Conservation (phyloP, 2,797 vertebrate genomes). For the Pseudopleuronectes americanus region DNA sequence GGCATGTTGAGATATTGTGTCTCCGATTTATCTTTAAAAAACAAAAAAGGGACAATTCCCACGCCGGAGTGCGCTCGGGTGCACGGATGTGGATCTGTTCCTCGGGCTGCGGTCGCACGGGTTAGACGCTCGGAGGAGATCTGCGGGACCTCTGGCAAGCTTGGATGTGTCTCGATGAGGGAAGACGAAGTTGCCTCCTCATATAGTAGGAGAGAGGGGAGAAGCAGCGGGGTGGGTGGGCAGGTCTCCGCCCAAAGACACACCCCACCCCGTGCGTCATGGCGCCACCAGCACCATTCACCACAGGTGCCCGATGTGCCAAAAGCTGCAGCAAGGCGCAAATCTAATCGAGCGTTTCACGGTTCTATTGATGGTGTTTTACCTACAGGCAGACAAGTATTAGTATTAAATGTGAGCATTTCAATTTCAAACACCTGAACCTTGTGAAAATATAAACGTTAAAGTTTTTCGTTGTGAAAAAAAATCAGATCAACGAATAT, state of each 20-base stretch:
- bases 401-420: conserved; percentile 11
- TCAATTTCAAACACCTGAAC: neutral
- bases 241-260: conserved; percentile 69
- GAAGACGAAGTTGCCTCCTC: conserved; percentile 49
- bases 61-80: neutral
- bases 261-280: conserved; percentile 71
- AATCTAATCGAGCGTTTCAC: conserved; percentile 58
- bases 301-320: conserved; percentile 68
- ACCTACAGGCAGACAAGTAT: neutral
- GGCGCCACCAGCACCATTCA: conserved; percentile 45
- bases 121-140: neutral
- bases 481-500: neutral
- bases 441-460: neutral
- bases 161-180: conserved; percentile 9
- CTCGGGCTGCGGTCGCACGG: neutral
- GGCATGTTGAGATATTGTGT: conserved; percentile 86
- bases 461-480: neutral
- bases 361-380: conserved; percentile 1
- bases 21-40: neutral
- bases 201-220: conserved; percentile 69
- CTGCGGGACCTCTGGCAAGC: neutral
- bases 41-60: conserved; percentile 2
- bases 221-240: conserved; percentile 60
- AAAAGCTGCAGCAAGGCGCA: conserved; percentile 39
- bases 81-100: neutral